Evolutionary conservation across 2,888 invertebrate genomes (phyloP).

Genomic region (Drosophila testacea): DNA sequence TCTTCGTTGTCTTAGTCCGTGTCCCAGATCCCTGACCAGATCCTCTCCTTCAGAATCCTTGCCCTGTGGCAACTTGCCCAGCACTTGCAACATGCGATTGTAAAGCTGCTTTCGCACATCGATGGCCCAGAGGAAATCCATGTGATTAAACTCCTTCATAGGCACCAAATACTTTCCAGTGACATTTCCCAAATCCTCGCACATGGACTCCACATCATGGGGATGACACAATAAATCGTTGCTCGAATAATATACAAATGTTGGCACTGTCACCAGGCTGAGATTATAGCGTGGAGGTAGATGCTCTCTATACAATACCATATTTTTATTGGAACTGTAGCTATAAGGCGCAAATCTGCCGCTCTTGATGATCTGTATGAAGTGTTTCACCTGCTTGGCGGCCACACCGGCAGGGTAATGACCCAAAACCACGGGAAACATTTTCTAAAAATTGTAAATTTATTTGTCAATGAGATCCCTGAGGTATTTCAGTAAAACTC

Average conservation of each 20-base stretch:
- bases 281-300: constrained; percentile 86
- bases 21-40: constrained; percentile 1
- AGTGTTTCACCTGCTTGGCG: constrained; percentile 87
- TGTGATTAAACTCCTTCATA: constrained; percentile 87
- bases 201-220: constrained; percentile 82
- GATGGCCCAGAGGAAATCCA: constrained; percentile 89
- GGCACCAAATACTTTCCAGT: constrained; percentile 86
- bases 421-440: constrained; percentile 88
- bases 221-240: constrained; percentile 88
- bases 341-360: constrained; percentile 86
- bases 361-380: constrained; percentile 86
- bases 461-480: background rate
- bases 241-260: constrained; percentile 86
- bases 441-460: constrained; percentile 83
- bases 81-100: constrained; percentile 80
- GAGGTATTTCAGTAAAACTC: background rate
- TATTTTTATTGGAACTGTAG: constrained; percentile 86
- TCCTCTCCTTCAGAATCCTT: constrained; percentile 34
- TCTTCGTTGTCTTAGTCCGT: constrained; percentile 12
- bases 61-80: constrained; percentile 58
- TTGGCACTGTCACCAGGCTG: constrained; percentile 86
- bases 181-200: constrained; percentile 81
- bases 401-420: constrained; percentile 88
- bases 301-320: constrained; percentile 85
- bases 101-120: constrained; percentile 87